These are phyloP conservation scores for Ctenodactylus gundi DNA, from an alignment of 2,113 vertebrate species.

Conservation along the genomic window DNA sequence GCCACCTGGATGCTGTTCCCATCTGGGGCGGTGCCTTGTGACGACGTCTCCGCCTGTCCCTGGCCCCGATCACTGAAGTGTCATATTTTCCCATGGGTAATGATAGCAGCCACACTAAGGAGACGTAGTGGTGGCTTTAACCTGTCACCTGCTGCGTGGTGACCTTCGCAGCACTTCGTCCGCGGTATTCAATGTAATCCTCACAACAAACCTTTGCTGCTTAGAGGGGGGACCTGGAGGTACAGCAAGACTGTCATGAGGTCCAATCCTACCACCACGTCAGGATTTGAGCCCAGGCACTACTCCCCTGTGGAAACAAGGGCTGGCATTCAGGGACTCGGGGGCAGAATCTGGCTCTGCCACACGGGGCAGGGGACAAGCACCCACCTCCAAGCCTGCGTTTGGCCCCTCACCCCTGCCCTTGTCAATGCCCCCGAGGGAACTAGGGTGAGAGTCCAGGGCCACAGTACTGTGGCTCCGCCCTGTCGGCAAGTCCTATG, in stretches of 20 bases:
- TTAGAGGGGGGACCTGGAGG: neutral
- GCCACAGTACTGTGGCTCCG: no score
- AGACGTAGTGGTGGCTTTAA: fast-evolving
- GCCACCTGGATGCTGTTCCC: no score
- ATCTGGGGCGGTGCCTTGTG: neutral
- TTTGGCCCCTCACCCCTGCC: neutral
- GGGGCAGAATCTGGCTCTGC: no score
- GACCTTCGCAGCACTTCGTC: fast-evolving
- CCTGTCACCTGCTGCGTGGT: fast-evolving
- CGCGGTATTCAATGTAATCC: fast-evolving
- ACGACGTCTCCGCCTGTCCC: no score
- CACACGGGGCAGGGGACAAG: no score
- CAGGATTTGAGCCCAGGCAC: no score
- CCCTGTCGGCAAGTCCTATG: no score
- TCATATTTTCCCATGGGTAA: no score
- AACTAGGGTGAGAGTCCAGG: no score
- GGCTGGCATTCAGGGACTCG: fast-evolving
- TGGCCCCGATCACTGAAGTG: no score
- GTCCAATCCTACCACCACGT: neutral
- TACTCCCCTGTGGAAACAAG: no score
- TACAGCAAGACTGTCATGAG: fast-evolving
- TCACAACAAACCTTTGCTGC: fast-evolving
- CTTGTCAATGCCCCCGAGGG: no score
- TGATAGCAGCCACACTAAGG: fast-evolving
- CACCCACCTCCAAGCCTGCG: neutral